phyloP scores from a whole-genome alignment of 2,888 invertebrate species.

The Hemithea aestivaria region DNA sequence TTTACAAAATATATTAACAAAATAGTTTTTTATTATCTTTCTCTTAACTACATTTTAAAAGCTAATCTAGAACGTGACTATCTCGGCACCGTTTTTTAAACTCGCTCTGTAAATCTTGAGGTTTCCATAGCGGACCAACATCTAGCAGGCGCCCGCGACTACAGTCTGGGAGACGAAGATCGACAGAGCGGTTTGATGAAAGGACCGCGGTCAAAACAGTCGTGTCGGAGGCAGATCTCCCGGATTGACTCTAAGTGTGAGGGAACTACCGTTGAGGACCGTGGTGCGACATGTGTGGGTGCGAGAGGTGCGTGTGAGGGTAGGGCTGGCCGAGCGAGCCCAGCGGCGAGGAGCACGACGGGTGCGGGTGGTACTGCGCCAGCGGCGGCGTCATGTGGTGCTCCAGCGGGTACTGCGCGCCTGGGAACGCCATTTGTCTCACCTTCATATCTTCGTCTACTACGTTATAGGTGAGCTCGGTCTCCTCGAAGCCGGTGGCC shows the following conservation, averaged over 20 bases:
- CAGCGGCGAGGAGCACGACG: slow-evolving; percentile 86
- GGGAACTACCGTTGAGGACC: slow-evolving; percentile 88
- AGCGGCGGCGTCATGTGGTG: slow-evolving; percentile 81
- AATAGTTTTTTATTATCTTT: slow-evolving; percentile 58
- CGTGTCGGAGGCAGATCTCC: slow-evolving; percentile 14
- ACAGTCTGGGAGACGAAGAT: not conserved
- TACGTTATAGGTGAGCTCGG: slow-evolving; percentile 97
- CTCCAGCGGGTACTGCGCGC: slow-evolving; percentile 85
- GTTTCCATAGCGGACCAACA: slow-evolving; percentile 8
- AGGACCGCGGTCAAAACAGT: slow-evolving; percentile 16
- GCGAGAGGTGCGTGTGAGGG: slow-evolving; percentile 78
- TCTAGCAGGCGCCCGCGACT: not conserved
- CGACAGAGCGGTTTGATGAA: slow-evolving; percentile 1
- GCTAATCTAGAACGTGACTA: slow-evolving; percentile 69
- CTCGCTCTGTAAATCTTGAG: slow-evolving; percentile 26
- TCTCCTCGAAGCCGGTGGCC: slow-evolving; percentile 98
- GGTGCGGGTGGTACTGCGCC: slow-evolving; percentile 87
- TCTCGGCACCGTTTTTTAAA: slow-evolving; percentile 36
- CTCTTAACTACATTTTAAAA: slow-evolving; percentile 51
- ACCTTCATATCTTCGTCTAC: slow-evolving; percentile 97
- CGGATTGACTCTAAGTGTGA: slow-evolving; percentile 8
- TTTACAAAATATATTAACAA: slow-evolving; percentile 68
- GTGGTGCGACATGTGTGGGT: slow-evolving; percentile 87
- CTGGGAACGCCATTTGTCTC: slow-evolving; percentile 95
- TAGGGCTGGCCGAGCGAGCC: slow-evolving; percentile 73